Evolutionary conservation across 2,113 vertebrate species (phyloP), one percentile per base, ranked within the genome.

Genomic region (Carettochelys insculpta): DNA sequence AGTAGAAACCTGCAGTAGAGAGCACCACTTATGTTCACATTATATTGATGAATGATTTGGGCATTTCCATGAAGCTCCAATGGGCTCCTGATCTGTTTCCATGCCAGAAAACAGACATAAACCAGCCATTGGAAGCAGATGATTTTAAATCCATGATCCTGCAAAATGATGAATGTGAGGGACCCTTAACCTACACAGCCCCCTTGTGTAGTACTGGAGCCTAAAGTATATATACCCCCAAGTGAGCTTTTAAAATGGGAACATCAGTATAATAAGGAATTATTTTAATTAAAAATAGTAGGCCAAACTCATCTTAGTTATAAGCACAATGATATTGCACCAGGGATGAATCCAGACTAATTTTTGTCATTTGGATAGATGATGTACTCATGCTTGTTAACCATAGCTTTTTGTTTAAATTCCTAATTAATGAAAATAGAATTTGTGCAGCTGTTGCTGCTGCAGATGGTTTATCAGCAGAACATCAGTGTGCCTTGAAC

Each of bases 371-470:
- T 68, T 94, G 61, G 75, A 90, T 27, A 82, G 29, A 58, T 13
- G 38, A 51, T 27, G 85, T n/a, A 91, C 68, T 53, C 11, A 87
- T n/a, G n/a, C 89, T 91, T 79, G 80, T 85, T 80, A 77, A 27
- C 27, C 52, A 14, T 41, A 83, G 45, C 27, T 47, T 85, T 87
- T 92, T 87, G 78, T 89, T 92, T 79, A 80, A 31, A 80, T 77
- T 47, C 5, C 90, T 87, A 92, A 82, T 88, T 85, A 95, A 92
- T 77, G 90, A 89, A 34, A 61, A 54, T 54, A 54, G 85, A 93
- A 92, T 89, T 92, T 94, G 89, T 89, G 85, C 76, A 92, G 77
- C 58, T 92, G 75, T 83, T 94, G 83, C 83, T 94, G 41, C 31
- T 94, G 19, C 29, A 87, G 50, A 41, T 12, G 77, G 58, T 89